phyloP scores from a whole-genome alignment of 1,140 invertebrate species.

The Drosophila repletoides region DNA sequence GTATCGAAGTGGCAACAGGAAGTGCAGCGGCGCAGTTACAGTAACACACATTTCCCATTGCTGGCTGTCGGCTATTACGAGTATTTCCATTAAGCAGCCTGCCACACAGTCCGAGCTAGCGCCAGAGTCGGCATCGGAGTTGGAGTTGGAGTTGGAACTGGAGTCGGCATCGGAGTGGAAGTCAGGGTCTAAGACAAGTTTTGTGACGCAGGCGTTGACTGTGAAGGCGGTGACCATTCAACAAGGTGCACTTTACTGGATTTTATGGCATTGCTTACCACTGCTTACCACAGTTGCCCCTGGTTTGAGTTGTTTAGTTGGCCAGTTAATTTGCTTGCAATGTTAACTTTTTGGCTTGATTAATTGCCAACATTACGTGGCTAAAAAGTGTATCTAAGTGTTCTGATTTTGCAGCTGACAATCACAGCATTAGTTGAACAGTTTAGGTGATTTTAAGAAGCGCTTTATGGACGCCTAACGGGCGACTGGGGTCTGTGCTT shows the following conservation, averaged over 20 bases:
- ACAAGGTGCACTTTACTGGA: constrained; percentile 39
- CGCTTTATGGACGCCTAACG: constrained; percentile 9
- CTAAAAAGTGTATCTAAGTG: constrained; percentile 18
- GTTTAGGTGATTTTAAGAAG: constrained; percentile 20
- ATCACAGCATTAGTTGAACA: background rate
- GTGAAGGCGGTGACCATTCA: constrained; percentile 30
- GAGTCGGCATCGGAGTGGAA: background rate
- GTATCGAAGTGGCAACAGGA: constrained; percentile 48
- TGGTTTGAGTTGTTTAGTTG: constrained; percentile 69
- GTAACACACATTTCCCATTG: constrained; percentile 78
- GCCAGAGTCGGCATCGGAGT: background rate
- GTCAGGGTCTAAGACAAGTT: constrained; percentile 72
- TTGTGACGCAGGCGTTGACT: constrained; percentile 17
- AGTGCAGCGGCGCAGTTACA: constrained; percentile 66
- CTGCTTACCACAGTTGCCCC: constrained; percentile 76
- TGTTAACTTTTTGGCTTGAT: constrained; percentile 58
- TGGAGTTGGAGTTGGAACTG: background rate
- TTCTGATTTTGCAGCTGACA: constrained; percentile 39
- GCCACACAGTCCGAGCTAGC: constrained; percentile 13
- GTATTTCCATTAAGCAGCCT: constrained; percentile 65
- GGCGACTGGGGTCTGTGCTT: constrained; percentile 16
- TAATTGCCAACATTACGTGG: constrained; percentile 47
- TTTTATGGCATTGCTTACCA: constrained; percentile 48
- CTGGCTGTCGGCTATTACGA: constrained; percentile 48
- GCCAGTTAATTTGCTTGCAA: constrained; percentile 45